Conservation (phyloP, 2,113 vertebrate species). For the Apistogramma diplotaenia region DNA sequence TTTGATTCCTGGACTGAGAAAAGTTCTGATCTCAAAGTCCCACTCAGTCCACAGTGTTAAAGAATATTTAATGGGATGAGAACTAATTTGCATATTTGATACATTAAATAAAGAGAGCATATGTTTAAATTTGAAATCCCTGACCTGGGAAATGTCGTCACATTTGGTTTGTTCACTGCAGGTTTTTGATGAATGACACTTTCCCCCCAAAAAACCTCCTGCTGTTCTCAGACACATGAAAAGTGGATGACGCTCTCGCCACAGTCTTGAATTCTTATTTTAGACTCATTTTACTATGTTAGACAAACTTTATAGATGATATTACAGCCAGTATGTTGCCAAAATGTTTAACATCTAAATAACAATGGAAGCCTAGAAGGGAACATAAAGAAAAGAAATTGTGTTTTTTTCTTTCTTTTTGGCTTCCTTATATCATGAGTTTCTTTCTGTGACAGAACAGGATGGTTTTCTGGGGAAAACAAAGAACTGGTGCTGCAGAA, state of each 20-base stretch:
- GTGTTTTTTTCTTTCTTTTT: neutral
- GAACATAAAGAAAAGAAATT: neutral
- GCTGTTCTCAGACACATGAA: neutral
- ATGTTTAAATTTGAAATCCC: neutral
- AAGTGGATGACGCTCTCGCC: neutral
- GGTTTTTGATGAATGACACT: neutral
- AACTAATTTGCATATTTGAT: too few relatives aligned
- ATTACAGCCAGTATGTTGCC: neutral
- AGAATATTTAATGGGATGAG: too few relatives aligned
- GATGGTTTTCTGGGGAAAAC: neutral
- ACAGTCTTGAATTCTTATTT: neutral
- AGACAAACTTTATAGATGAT: neutral
- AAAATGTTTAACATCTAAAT: constrained; percentile 13
- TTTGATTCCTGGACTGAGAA: neutral
- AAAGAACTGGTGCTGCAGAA: neutral
- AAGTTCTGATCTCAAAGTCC: neutral
- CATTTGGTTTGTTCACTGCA: neutral
- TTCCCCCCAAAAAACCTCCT: neutral
- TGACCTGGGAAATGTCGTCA: neutral
- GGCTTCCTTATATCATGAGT: neutral
- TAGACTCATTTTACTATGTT: too few relatives aligned
- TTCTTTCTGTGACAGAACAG: neutral
- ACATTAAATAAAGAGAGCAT: neutral
- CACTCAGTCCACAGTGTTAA: too few relatives aligned
- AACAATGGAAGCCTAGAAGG: neutral